phyloP scores from a whole-genome alignment of 1,140 invertebrate genomes.

The Drosophila paulistorum region DNA sequence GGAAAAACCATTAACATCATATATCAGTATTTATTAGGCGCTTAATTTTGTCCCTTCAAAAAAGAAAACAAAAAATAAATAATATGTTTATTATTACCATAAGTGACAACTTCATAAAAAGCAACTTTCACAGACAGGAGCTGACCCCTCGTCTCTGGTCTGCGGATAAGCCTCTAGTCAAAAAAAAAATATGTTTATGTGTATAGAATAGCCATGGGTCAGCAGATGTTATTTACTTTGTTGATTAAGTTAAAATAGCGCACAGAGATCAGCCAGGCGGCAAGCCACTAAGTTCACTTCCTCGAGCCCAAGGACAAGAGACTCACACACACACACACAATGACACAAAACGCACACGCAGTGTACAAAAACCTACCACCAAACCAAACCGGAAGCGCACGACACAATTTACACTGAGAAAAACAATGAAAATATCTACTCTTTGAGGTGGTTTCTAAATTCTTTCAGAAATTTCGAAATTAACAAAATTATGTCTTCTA shows the following conservation, averaged over 20 bases:
- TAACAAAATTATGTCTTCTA: too few species aligned
- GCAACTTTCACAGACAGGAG: background rate
- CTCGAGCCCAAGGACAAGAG: slow-evolving; percentile 58
- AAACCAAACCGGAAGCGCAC: slow-evolving; percentile 50
- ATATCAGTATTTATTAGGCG: background rate
- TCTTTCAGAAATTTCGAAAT: too few species aligned
- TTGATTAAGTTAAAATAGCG: slow-evolving; percentile 80
- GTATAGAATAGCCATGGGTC: slow-evolving; percentile 38
- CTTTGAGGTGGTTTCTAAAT: too few species aligned
- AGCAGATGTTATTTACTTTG: slow-evolving; percentile 73
- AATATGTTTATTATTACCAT: slow-evolving; percentile 8
- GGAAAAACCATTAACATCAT: background rate
- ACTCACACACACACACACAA: slow-evolving; percentile 21
- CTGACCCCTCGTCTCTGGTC: background rate
- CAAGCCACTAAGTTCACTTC: slow-evolving; percentile 52
- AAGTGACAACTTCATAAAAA: slow-evolving; percentile 18
- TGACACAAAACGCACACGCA: slow-evolving; percentile 12
- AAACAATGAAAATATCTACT: background rate
- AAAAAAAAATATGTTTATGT: slow-evolving; percentile 25
- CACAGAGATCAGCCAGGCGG: slow-evolving; percentile 61
- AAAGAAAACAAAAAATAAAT: background rate
- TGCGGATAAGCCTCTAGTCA: background rate
- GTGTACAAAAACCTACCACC: slow-evolving; percentile 39
- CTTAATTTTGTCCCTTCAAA: background rate
- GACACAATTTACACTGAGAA: slow-evolving; percentile 22